Base-by-base conservation (phyloP, 2,797 vertebrate species). In the Crenuchus spilurus region DNA sequence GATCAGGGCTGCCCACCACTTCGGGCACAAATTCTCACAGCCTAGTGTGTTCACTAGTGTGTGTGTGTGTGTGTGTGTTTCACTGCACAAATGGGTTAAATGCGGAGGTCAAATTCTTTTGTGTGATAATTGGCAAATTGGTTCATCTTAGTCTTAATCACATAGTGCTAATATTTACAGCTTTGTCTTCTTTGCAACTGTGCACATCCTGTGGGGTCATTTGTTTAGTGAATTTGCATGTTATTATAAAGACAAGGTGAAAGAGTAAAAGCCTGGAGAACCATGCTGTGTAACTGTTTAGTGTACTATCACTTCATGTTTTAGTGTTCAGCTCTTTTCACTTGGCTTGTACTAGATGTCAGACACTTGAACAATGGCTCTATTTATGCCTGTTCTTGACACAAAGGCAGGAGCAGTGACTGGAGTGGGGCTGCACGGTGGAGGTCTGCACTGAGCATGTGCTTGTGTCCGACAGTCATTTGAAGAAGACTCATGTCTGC, bases 361-460 rank as follows among this genome's bases (percentile, higher is more conserved):
- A 69, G 54, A 72, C 24, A 22, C 55, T 70, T 64, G 68, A 84
- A 89, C 86, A 88, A 89, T 46, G 61, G 64, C 75, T 72, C 78
- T 52, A 76, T 87, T 87, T 75, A 82, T 77, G 65, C 30, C 37
- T 69, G 48, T 41, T 69, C 60, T 76, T 74, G 63, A 80, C 80
- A 80, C 77, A 84, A 80, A 75, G 68, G 70, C 60, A 62, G 6
- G 28, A 69, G 42, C 61, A 57, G 74, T 70, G 76, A 70, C 58
- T 77, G 55, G 76, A 73, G 31, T 80, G 77, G 67, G 55, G 42
- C 61, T 52, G 73, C 64, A 73, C 82, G 66, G 74, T 75, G 42
- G 55, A 44, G 6, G 60, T 75, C 77, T 64, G 70, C 80, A 44
- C 44, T 58, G 73, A 77, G 70, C 72, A 83, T 72, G 57, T 75